Percentiles rank a stretch among this genome's conserved stretches.
phyloP scores from a whole-genome alignment of 2,113 vertebrate species.

The Gyps fulvus region DNA sequence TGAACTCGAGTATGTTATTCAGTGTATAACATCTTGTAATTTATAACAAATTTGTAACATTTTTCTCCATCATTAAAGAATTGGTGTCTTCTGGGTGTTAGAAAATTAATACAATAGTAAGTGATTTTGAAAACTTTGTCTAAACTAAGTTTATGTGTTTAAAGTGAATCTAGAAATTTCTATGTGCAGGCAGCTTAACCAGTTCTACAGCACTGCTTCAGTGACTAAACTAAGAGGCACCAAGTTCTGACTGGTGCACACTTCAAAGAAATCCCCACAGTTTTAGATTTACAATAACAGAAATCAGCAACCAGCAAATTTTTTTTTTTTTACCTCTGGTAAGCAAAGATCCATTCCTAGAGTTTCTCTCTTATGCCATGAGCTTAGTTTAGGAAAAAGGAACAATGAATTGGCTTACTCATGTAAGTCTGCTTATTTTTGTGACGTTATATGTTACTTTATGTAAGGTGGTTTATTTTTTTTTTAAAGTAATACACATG shows the following conservation, averaged over 20 bases:
- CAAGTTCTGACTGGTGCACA: not conserved
- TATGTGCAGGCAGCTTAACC: not conserved
- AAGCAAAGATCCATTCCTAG: not conserved
- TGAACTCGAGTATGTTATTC: not conserved
- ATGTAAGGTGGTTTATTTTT: not conserved
- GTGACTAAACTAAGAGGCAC: not conserved
- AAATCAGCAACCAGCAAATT: not conserved
- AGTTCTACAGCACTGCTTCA: not conserved
- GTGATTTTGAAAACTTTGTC: not conserved
- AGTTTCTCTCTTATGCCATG: not conserved
- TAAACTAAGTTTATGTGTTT: not conserved
- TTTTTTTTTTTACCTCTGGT: not conserved
- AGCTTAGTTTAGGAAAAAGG: not conserved
- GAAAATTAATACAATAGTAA: not conserved
- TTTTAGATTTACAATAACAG: not conserved
- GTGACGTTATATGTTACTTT: not conserved
- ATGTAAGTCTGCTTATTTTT: not conserved
- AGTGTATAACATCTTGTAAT: accelerated
- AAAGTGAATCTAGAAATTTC: not conserved
- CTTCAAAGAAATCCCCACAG: not conserved
- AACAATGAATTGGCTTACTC: not conserved
- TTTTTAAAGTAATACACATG: not conserved
- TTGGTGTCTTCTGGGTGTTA: not conserved
- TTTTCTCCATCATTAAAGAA: not conserved
- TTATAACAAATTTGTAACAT: not conserved